Evolutionary conservation across 2,113 vertebrate species (phyloP).

Genomic region (Scartelaos histophorus): DNA sequence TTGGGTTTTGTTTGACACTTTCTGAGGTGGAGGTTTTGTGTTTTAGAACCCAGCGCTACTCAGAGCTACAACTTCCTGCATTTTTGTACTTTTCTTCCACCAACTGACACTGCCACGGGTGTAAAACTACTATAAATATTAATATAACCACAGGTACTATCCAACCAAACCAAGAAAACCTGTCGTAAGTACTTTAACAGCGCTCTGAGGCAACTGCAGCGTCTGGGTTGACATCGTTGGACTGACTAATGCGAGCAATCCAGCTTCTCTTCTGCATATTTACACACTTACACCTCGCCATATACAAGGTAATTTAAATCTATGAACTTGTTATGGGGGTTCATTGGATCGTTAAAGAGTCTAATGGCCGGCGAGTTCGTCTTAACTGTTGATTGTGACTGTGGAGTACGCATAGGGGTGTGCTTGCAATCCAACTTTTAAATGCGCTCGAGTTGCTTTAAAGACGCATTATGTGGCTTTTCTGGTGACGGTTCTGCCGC

Average conservation of each 20-base stretch:
- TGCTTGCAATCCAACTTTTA: background rate
- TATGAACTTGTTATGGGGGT: background rate
- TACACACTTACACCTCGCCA: conserved; percentile 41
- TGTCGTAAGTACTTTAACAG: conserved; percentile 32
- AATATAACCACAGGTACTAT: too few relatives aligned
- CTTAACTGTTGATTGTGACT: background rate
- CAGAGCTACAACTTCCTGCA: too few relatives aligned
- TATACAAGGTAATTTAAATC: conserved; percentile 1
- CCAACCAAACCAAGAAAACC: too few relatives aligned
- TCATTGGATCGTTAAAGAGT: background rate
- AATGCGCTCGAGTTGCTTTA: background rate
- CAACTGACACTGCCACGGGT: too few relatives aligned
- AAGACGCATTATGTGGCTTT: background rate
- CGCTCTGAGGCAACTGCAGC: conserved; percentile 44
- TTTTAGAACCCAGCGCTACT: too few relatives aligned
- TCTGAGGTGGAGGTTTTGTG: too few relatives aligned
- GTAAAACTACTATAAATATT: too few relatives aligned
- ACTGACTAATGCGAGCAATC: conserved; percentile 58
- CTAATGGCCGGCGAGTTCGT: background rate
- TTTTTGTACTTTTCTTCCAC: too few relatives aligned
- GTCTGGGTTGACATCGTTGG: conserved; percentile 52
- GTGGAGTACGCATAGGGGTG: background rate
- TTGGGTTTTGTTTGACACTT: too few relatives aligned
- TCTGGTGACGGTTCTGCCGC: too few relatives aligned
- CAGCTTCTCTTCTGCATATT: conserved; percentile 34